Base-by-base conservation (phyloP, 2,797 vertebrate species). In the Urocyon cinereoargenteus region DNA sequence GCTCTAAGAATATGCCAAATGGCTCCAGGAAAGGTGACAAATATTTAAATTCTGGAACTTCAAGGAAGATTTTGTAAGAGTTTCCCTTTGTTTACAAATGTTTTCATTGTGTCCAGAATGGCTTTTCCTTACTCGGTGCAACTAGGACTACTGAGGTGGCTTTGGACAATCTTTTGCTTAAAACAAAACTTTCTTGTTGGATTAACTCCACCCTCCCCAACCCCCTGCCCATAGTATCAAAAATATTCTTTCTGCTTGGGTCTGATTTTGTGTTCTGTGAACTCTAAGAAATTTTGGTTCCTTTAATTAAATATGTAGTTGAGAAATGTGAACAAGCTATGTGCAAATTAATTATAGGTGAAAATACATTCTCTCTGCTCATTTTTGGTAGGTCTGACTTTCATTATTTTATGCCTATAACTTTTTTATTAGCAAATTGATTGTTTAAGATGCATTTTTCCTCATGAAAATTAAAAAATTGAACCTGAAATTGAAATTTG, bases 391-490 rank as follows among this genome's bases (percentile, higher is more conserved):
- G 10, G 6, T 66, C 13, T 90, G 55, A 64, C 55, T 86, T 81
- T 24, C 4, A 72, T 61, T 66, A 66, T 59, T 87, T 75, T 70
- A 61, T 10, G 79, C 26, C 0, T 53, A 66, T 68, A 15, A 2
- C 8, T 0, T 45, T 45, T 88, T 34, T 53, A 62, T 82, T 77
- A 81, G 84, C 36, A 66, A 78, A 64, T 68, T 81, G 75, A 2
- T 75, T 94, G 40, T 34, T n/a, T 72, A 90, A 91, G 24, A 59
- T 55, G 31, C 1, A 78, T 8, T 95, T 91, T 91, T 93, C 22
- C 36, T 92, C 57, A 73, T 83, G 73, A 93, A 86, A 95, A 89
- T 66, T 34, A 91, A 91, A 72, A 93, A 91, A 36, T 82, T 28
- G 12, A 73, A 53, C 4, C 15, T 55, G 70, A 90, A 96, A 28